Evolutionary conservation across 2,888 invertebrate species (phyloP).

Genomic region (Dasypolia templi): DNA sequence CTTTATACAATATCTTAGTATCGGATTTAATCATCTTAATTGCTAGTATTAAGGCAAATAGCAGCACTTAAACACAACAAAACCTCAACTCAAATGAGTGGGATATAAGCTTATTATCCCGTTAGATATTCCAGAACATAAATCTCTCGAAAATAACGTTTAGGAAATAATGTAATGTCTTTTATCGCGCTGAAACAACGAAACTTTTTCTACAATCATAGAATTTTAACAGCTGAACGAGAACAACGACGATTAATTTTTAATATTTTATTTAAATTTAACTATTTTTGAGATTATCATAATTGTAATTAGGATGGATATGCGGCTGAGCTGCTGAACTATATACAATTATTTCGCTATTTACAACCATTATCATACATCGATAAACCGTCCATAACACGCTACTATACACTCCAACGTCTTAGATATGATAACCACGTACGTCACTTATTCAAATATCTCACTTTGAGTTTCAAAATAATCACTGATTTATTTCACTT

Average conservation of each 20-base stretch:
- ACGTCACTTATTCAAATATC: slow-evolving; percentile 57
- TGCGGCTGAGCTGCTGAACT: slow-evolving; percentile 84
- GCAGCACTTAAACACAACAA: slow-evolving; percentile 51
- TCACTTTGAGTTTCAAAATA: slow-evolving; percentile 54
- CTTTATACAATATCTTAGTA: slow-evolving; percentile 40
- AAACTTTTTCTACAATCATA: slow-evolving; percentile 33
- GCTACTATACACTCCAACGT: slow-evolving; percentile 60
- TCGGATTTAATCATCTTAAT: slow-evolving; percentile 50
- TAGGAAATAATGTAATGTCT: slow-evolving; percentile 43
- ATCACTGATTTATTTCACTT: slow-evolving; percentile 59
- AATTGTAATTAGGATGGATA: slow-evolving; percentile 86
- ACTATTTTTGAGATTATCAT: slow-evolving; percentile 76
- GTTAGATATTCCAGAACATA: slow-evolving; percentile 45
- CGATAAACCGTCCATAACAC: slow-evolving; percentile 69
- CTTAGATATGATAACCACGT: slow-evolving; percentile 73
- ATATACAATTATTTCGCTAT: slow-evolving; percentile 78
- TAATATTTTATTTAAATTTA: slow-evolving; percentile 69
- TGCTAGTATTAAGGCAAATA: slow-evolving; percentile 41
- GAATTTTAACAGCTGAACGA: slow-evolving; percentile 67
- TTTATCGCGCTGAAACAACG: slow-evolving; percentile 36
- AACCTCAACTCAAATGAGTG: slow-evolving; percentile 30
- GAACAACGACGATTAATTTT: slow-evolving; percentile 62
- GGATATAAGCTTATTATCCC: slow-evolving; percentile 39
- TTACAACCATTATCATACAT: slow-evolving; percentile 83
- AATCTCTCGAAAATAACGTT: slow-evolving; percentile 48